These are phyloP conservation scores for Melanotaenia boesemani DNA, from an alignment of 2,797 vertebrate species.

Conservation along the genomic window DNA sequence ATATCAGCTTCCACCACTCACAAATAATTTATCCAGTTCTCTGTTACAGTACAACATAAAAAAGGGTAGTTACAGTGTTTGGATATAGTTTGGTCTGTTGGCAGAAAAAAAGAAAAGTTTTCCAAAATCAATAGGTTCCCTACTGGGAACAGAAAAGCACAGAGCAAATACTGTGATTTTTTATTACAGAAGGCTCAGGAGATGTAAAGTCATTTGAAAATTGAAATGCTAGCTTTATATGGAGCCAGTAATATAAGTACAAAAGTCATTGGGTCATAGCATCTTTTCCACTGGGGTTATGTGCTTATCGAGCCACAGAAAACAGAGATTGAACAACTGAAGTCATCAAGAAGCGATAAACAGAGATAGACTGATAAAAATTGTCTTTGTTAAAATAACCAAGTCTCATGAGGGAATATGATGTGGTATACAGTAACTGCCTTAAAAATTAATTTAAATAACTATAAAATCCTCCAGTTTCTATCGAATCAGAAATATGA, in stretches of 20 bases:
- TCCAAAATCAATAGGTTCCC: constrained; percentile 1
- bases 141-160: not conserved
- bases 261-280: not conserved
- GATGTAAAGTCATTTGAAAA: not conserved
- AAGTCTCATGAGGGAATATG: not conserved
- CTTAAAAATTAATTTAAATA: not conserved
- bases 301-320: not conserved
- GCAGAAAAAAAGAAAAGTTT: not conserved
- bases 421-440: not conserved
- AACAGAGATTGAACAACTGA: not conserved
- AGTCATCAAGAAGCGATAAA: not conserved
- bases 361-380: not conserved
- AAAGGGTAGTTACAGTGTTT: not conserved
- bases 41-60: not conserved
- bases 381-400: not conserved
- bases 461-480: not conserved
- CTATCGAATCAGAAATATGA: not conserved
- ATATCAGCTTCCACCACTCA: not conserved
- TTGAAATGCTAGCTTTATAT: not conserved
- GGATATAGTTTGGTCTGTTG: constrained; percentile 1
- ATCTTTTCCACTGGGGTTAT: not conserved
- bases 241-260: not conserved
- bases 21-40: not conserved
- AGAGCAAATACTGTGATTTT: not conserved
- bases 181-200: not conserved